Evolutionary conservation across 2,888 invertebrate species (phyloP), one percentile per base, ranked within the genome.

Genomic region (Agonopterix arenella): DNA sequence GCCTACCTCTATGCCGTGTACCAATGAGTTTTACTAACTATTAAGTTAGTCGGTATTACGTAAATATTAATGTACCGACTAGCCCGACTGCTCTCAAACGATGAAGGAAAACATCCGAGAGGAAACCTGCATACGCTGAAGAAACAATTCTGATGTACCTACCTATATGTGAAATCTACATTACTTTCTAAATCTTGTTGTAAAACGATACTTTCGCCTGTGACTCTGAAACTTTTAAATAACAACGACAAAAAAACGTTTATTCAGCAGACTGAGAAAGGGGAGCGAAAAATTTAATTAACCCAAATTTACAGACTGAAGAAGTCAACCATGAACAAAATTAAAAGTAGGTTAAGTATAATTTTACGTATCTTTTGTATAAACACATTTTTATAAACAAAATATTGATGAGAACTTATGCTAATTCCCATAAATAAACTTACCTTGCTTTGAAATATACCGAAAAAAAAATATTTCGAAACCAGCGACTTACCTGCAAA

Each of bases 401-500:
- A 7, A 7, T 28, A 28, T 28, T 28, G 18, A 18, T 18, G 11
- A 11, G 11, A n/a, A 40, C 40, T 10, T 40, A 9, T 40, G 40
- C 11, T 40, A 40, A 40, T 10, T 40, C 1, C 5, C n/a, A 11
- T 43, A 43, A 11, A 43, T n/a, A 36, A 11, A 41, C 46, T 50
- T 44, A 50, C 46, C 50, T 50, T 38, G 10, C 1, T 18, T 28
- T 28, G 28, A 28, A 28, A 28, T 28, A 7, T 28, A 28, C 28
- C 28, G 28, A 28, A 28, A 28, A 28, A 28, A 28, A 28, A 28
- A 5, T 28, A 28, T 28, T 28, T 28, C 28, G 5, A 47, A 13
- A 36, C 9, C 36, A 18, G 18, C 18, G 13, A 44, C 55, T 51
- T 53, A 55, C 53, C 55, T 50, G 51, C 43, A 51, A 53, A 44